Conservation (phyloP, 2,113 vertebrate genomes). For the Paraplagusia blochii region DNA sequence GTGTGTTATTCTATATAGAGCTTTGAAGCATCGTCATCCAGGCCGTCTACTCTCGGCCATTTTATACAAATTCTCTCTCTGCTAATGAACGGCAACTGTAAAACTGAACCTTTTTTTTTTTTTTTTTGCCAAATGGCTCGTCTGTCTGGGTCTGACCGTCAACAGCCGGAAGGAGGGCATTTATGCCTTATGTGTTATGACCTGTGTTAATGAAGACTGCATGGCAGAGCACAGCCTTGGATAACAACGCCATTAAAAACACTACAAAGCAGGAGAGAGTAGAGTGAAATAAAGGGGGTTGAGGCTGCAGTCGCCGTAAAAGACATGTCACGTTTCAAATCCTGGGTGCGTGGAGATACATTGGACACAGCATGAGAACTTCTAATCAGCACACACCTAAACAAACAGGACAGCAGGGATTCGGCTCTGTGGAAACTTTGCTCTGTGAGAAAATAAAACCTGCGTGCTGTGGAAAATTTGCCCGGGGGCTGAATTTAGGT, state of each 20-base stretch:
- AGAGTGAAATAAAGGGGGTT: conserved; percentile 25
- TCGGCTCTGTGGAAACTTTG: conserved; percentile 70
- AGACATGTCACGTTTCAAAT: conserved; percentile 70
- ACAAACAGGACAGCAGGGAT: conserved; percentile 76
- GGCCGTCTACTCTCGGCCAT: conserved; percentile 36
- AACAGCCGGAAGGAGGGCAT: conserved; percentile 65
- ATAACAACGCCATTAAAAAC: conserved; percentile 68
- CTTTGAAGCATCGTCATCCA: conserved; percentile 67
- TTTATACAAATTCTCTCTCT: conserved; percentile 49
- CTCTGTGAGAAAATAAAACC: conserved; percentile 78
- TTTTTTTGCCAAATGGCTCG: conserved; percentile 58
- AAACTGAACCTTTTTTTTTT: conserved; percentile 59
- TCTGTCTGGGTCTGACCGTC: conserved; percentile 65
- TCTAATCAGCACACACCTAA: conserved; percentile 81
- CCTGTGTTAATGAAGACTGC: conserved; percentile 69
- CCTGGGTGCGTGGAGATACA: conserved; percentile 58
- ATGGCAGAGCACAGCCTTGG: conserved; percentile 44
- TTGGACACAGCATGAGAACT: conserved; percentile 75
- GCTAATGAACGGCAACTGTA: conserved; percentile 66
- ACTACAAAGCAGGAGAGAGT: conserved; percentile 17
- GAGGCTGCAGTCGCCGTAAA: conserved; percentile 63
- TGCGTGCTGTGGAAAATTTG: conserved; percentile 62
- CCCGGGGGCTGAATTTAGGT: conserved; percentile 41
- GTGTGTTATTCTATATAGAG: conserved; percentile 67
- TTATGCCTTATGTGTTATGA: conserved; percentile 63